Evolutionary conservation across 1,140 invertebrate genomes (phyloP).

Genomic region (Reticulitermes speratus): DNA sequence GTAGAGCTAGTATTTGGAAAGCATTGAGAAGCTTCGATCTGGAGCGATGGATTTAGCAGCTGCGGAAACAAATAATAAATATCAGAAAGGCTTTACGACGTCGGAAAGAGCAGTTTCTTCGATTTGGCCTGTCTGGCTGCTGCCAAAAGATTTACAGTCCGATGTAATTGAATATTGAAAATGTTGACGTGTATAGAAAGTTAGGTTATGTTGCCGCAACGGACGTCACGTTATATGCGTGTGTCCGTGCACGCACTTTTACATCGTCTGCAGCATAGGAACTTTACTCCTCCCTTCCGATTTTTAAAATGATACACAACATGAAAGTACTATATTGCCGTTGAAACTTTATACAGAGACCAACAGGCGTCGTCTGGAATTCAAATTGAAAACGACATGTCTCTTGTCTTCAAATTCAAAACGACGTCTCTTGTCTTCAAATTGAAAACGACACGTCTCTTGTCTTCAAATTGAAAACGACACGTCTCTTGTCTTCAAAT

Average conservation of each 20-base stretch:
- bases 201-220: conserved; percentile 19
- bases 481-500: too few species aligned
- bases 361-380: too few species aligned
- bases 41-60: conserved; percentile 25
- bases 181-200: conserved; percentile 28
- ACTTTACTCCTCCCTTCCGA: neutral
- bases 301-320: neutral
- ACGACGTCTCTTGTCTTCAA: too few species aligned
- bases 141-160: conserved; percentile 30
- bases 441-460: too few species aligned
- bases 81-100: conserved; percentile 29
- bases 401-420: too few species aligned
- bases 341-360: too few species aligned
- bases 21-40: conserved; percentile 15
- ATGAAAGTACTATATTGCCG: neutral
- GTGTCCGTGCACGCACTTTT: too few species aligned
- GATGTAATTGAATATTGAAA: conserved; percentile 34
- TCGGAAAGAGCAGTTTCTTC: conserved; percentile 19
- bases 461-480: too few species aligned
- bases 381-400: too few species aligned
- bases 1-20: neutral
- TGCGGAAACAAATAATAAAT: conserved; percentile 30
- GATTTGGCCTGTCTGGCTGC: conserved; percentile 26
- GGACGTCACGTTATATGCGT: neutral
- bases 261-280: neutral